phyloP scores from a whole-genome alignment of 2,888 invertebrate species.

The Pocota personata region DNA sequence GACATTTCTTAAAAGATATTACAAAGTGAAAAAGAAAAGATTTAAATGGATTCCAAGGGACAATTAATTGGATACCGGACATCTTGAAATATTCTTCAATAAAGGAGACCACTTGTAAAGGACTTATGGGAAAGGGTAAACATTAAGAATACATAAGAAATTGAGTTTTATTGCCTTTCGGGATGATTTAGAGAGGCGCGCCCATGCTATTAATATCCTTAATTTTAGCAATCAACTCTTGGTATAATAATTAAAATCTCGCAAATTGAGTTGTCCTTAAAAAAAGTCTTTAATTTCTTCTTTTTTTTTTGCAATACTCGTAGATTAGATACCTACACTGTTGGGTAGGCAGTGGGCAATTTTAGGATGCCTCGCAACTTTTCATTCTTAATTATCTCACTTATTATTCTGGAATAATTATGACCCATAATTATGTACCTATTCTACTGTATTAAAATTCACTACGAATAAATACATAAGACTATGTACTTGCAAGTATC shows the following conservation, averaged over 20 bases:
- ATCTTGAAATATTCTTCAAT: neutral
- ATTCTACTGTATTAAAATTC: too few relatives aligned
- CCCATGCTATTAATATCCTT: neutral
- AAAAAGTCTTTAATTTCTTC: neutral
- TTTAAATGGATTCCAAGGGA: neutral
- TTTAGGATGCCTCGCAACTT: too few relatives aligned
- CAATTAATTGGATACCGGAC: neutral
- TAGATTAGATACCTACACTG: too few relatives aligned
- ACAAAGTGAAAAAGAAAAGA: neutral
- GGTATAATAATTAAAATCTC: neutral
- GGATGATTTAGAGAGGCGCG: neutral
- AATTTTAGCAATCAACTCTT: conserved; percentile 1
- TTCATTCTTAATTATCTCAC: neutral
- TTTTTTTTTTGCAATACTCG: too few relatives aligned
- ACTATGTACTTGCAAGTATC: too few relatives aligned
- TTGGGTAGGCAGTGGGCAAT: too few relatives aligned
- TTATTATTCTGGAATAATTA: neutral
- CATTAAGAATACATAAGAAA: neutral
- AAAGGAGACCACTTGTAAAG: neutral
- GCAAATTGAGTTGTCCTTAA: neutral
- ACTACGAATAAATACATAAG: too few relatives aligned
- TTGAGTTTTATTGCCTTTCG: neutral
- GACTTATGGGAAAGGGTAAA: neutral
- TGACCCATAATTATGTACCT: neutral
- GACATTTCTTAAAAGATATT: neutral